Conservation (phyloP, 2,113 vertebrate genomes). For the Xiphophorus hellerii region DNA sequence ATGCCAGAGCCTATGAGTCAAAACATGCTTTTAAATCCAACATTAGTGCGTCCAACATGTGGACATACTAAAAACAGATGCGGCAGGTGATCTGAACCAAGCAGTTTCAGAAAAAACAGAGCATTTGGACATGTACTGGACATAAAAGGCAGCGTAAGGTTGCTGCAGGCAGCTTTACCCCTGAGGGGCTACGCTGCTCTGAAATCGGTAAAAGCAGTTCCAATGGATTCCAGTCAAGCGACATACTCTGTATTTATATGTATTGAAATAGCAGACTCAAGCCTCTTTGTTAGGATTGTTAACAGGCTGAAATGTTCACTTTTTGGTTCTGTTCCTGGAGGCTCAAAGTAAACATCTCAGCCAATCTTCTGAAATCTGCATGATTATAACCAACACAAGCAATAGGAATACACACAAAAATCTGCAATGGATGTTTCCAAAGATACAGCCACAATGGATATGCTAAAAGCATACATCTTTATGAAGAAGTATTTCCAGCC, state of each 20-base stretch:
- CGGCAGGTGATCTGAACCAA: background rate
- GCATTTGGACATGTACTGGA: background rate
- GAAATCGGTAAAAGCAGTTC: background rate
- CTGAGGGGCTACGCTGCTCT: background rate
- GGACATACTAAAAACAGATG: background rate
- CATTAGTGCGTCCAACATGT: background rate
- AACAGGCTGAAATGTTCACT: background rate
- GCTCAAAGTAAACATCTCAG: background rate
- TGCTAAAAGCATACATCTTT: no score
- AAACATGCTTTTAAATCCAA: no score
- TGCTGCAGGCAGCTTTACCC: background rate
- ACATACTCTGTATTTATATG: background rate
- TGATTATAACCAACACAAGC: no score
- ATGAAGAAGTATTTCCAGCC: no score
- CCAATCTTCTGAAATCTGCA: background rate
- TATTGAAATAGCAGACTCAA: background rate
- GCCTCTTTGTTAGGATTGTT: background rate
- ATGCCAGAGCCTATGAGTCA: no score
- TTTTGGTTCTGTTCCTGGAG: background rate
- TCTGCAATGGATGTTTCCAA: background rate
- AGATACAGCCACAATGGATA: background rate
- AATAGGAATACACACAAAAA: no score
- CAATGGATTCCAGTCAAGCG: background rate
- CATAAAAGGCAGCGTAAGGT: background rate
- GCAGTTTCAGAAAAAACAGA: background rate